Base-by-base conservation (phyloP, 92 coral and sea anemone species). In the Diadumene lineata region DNA sequence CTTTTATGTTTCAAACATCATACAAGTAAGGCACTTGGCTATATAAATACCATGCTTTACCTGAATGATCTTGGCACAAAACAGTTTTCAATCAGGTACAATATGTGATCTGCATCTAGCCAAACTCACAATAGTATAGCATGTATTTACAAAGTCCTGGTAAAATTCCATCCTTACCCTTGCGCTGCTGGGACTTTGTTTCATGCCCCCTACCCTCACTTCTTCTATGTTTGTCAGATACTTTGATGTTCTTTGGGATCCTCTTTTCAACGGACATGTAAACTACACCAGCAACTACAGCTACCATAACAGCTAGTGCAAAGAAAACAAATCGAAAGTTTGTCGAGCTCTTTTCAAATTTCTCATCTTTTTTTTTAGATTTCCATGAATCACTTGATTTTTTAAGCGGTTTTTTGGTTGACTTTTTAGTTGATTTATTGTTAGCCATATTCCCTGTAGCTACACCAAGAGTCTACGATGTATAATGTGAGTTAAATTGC, bases 381-480 rank as follows among this genome's bases (percentile, higher is more conserved):
- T 10, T 29, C 15, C 31, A 0, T 19, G 65, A 25, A 43, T 60
- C 56, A 27, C 43, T 74, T n/a, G 56, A 56, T 23, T 31, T 79
- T 17, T 34, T 53, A 32, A 33, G 74, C 16, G 62, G 34, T 68
- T 66, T 79, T 23, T 84, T 84, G 43, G 56, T 68, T 15, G 81
- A 1, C 27, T 77, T 73, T 3, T 84, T 70, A 61, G 51, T 67
- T 19, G 53, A 63, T 26, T 38, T 38, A 38, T 57, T n/a, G 16
- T 74, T 72, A 56, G 84, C 66, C 88, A 84, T 84, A 34, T 22
- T 44, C 34, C 34, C 22, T 31, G n/a, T 56, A 32, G 33, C 34
- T n/a, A 26, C 34, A n/a, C n/a, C n/a, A 51, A 56, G 62, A 17
- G 19, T 15, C 0, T 72, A 32, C 34, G 0, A 34, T 6, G 7